Evolutionary conservation across 2,113 vertebrate species (phyloP).

Genomic region (Dicerorhinus sumatrensis): DNA sequence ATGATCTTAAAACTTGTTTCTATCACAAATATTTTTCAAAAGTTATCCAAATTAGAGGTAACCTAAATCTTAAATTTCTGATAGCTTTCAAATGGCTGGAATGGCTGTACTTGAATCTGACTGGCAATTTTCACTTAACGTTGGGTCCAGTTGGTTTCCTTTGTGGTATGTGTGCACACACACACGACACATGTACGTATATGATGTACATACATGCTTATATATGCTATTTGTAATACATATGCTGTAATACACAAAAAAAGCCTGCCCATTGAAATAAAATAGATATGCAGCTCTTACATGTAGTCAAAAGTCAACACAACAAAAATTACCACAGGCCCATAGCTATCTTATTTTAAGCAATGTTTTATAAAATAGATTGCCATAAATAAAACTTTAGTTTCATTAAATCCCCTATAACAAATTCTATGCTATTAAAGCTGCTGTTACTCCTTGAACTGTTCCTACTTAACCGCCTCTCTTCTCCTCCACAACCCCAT

Average conservation of each 20-base stretch:
- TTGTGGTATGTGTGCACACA: background rate
- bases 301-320: background rate
- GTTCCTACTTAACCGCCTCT: background rate
- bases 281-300: background rate
- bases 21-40: constrained; percentile 15
- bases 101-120: background rate
- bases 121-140: background rate
- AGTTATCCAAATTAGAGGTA: background rate
- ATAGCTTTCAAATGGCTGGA: background rate
- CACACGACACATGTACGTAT: background rate
- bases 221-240: background rate
- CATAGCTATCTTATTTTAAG: background rate
- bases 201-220: background rate
- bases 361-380: background rate
- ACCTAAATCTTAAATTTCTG: background rate
- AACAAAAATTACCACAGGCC: background rate
- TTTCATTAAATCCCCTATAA: background rate
- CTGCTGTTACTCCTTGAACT: background rate
- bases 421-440: background rate
- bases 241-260: background rate
- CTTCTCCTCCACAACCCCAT: background rate
- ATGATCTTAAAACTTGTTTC: background rate
- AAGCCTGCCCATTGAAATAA: background rate
- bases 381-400: background rate
- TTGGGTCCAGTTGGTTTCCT: background rate